Base-by-base conservation (phyloP, 2,797 vertebrate species). In the Buceros bicornis region DNA sequence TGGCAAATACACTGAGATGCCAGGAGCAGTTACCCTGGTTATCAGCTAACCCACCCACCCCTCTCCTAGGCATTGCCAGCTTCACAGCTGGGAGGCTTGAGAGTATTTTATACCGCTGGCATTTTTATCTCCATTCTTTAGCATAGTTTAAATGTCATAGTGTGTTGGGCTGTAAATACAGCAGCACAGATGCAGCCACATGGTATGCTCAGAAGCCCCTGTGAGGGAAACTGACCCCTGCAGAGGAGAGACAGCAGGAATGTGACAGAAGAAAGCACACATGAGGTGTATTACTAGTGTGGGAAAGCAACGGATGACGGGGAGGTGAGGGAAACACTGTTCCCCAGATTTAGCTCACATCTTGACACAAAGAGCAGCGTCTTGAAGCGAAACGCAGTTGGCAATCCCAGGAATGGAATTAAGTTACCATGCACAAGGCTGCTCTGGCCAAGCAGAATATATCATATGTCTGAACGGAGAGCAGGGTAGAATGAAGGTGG, bases 121-220 rank as follows among this genome's bases (percentile, higher is more conserved):
- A 0, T 24, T 76, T 71, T 58, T 40, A 12, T 29, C 24, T 72
- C 21, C 31, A 7, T 78, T 80, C 48, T 66, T 58, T 20, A 54
- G 12, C 22, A 40, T 1, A 78, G 19, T 5, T 86, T 17, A 82
- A 85, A 69, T 19, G 31, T 16, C 51, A 14, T 5, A 67, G 18
- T 4, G 13, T 3, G 2, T 21, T 56, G 25, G 19, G n/a, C 43
- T 80, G 43, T 42, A 71, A 88, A 60, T 25, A 50, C 0, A 1
- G 56, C 15, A 62, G n/a, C 13, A 42, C 2, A 28, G 31, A 31
- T 50, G 42, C 22, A 37, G 31, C 16, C 24, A 6, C 0, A 0
- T 26, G 20, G 5, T 43, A n/a, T 76, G 24, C 1, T 7, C 60
- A 57, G 45, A 13, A 22, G 10, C 33, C 35, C 25, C 65, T 50